These are phyloP conservation scores for Epizoanthus ramosus DNA, from an alignment of 92 coral and sea anemone genomes.

Conservation along the genomic window DNA sequence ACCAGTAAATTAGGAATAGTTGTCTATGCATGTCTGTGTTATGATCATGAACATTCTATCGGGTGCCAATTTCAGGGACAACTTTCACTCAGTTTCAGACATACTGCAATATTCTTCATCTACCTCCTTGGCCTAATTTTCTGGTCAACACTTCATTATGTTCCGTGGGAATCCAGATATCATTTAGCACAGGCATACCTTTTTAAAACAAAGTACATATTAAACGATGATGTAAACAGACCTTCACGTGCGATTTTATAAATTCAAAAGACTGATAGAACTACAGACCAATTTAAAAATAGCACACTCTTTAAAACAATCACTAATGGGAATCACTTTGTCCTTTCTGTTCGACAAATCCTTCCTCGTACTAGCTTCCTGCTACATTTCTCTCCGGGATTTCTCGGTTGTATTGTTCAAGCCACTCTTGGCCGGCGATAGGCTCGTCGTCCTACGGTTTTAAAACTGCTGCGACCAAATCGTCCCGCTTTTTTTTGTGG, in stretches of 20 bases:
- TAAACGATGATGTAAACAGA: too few species aligned
- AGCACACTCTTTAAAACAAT: not conserved
- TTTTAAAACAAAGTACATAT: not conserved
- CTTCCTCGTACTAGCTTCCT: not conserved
- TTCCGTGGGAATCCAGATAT: not conserved
- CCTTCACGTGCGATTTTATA: too few species aligned
- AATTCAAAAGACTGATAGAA: not conserved
- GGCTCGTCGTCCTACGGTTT: constrained; percentile 1
- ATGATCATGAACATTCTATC: too few species aligned
- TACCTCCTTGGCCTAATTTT: too few species aligned
- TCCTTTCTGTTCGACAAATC: not conserved
- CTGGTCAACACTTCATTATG: too few species aligned
- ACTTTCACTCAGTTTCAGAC: too few species aligned
- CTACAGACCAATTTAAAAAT: not conserved
- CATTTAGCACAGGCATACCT: not conserved
- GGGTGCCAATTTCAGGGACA: too few species aligned
- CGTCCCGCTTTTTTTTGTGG: too few species aligned
- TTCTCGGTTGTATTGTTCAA: not conserved
- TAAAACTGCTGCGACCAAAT: not conserved
- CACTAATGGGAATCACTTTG: not conserved
- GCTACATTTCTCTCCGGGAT: not conserved
- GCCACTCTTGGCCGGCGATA: constrained; percentile 11
- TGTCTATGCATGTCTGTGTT: too few species aligned
- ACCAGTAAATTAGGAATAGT: too few species aligned
- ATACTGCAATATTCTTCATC: too few species aligned